phyloP scores from a whole-genome alignment of 2,113 vertebrate species.

The Alectura lathami region DNA sequence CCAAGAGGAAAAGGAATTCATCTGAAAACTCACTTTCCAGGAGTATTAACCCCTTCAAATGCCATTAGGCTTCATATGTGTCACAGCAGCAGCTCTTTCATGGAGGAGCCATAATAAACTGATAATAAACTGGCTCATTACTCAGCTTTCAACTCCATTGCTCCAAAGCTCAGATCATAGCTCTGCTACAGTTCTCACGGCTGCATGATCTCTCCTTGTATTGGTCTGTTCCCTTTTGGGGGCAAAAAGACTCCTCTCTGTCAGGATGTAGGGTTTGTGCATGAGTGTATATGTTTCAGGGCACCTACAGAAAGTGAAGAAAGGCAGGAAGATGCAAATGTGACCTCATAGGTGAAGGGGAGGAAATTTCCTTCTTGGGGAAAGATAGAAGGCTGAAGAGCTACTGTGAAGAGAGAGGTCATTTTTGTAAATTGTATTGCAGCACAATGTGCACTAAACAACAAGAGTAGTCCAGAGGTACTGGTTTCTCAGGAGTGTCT shows the following conservation, averaged over 20 bases:
- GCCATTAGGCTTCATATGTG: background rate
- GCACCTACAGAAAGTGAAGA: background rate
- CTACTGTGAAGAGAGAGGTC: background rate
- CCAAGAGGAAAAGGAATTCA: constrained; percentile 60
- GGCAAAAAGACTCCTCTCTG: background rate
- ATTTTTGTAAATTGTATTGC: background rate
- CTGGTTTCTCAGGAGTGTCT: background rate
- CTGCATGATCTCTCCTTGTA: background rate
- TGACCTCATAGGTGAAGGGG: background rate
- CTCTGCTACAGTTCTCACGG: background rate
- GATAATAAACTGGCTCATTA: constrained; percentile 22
- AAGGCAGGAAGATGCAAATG: background rate
- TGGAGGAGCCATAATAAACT: background rate
- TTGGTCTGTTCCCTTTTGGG: background rate
- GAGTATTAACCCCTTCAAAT: constrained; percentile 60
- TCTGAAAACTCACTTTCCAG: constrained; percentile 53
- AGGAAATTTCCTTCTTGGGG: background rate
- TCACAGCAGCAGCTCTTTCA: background rate
- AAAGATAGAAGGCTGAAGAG: background rate
- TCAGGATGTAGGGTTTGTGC: background rate
- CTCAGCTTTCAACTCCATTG: constrained; percentile 22
- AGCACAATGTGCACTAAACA: background rate
- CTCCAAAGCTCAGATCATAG: background rate
- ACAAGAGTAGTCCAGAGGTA: background rate
- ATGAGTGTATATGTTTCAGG: background rate